Conservation (phyloP, 2,797 vertebrate species). For the Manis pentadactyla region DNA sequence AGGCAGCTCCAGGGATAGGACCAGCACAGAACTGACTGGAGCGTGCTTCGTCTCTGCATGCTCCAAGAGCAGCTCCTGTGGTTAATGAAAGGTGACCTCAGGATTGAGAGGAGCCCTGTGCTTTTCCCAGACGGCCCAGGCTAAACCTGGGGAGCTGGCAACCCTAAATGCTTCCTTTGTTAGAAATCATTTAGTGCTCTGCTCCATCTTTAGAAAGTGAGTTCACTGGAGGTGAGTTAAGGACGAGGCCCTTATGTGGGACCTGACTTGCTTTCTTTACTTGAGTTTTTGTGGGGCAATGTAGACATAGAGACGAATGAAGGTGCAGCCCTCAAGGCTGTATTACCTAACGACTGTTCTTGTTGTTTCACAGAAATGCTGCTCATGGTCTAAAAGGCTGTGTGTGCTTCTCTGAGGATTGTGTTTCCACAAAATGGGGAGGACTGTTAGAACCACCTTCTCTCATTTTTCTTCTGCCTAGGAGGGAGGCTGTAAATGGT, state of each 20-base stretch:
- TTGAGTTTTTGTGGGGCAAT: not conserved
- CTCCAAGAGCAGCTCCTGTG: slow-evolving; percentile 16
- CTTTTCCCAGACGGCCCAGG: slow-evolving; percentile 65
- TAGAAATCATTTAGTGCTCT: slow-evolving; percentile 67
- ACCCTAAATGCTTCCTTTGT: slow-evolving; percentile 82
- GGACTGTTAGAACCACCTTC: not conserved
- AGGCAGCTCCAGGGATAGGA: slow-evolving; percentile 4
- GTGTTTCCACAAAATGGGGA: not conserved
- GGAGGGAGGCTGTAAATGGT: not conserved
- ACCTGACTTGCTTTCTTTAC: slow-evolving; percentile 1
- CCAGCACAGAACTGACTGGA: not conserved
- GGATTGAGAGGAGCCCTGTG: slow-evolving; percentile 63
- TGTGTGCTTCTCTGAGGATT: not conserved
- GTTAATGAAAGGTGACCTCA: slow-evolving; percentile 74
- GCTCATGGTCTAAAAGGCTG: not conserved
- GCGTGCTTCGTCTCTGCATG: not conserved
- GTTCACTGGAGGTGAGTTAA: slow-evolving; percentile 74
- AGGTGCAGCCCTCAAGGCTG: not conserved
- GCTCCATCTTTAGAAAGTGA: slow-evolving; percentile 75
- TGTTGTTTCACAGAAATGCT: not conserved
- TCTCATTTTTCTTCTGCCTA: not conserved
- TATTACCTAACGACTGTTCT: not conserved
- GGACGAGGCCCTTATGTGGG: slow-evolving; percentile 70
- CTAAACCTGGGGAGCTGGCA: slow-evolving; percentile 79
- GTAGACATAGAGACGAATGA: not conserved